Evolutionary conservation across 2,797 vertebrate species (phyloP).

Genomic region (Peromyscus nudipes): DNA sequence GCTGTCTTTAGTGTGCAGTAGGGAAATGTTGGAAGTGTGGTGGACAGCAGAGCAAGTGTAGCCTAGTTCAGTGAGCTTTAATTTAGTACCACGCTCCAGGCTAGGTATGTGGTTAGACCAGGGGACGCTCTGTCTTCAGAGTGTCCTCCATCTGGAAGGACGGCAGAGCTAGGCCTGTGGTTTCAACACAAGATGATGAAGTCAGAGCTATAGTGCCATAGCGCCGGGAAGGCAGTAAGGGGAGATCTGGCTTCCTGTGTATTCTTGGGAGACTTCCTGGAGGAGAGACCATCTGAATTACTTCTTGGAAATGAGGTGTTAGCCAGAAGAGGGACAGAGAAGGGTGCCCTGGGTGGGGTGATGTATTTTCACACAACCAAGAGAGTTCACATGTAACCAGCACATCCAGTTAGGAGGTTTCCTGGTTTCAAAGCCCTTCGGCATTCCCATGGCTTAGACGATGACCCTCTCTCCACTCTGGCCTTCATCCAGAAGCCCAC

Average conservation of each 20-base stretch:
- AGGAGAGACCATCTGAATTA: neutral
- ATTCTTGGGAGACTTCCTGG: neutral
- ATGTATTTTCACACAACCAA: fast-evolving
- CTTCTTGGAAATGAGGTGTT: neutral
- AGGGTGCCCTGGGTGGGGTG: neutral
- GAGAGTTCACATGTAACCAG: no score
- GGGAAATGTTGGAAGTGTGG: fast-evolving
- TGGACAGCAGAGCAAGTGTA: neutral
- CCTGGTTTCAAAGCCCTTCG: neutral
- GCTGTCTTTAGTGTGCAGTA: neutral
- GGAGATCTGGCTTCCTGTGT: neutral
- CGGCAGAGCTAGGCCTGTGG: neutral
- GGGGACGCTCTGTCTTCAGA: neutral
- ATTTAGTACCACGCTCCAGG: neutral
- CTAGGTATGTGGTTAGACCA: neutral
- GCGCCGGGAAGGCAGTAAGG: neutral
- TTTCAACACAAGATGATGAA: neutral
- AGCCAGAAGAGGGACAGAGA: neutral
- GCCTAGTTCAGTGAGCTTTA: neutral
- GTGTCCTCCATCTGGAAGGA: neutral
- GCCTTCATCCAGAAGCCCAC: neutral
- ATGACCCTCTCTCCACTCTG: neutral
- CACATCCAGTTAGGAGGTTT: no score
- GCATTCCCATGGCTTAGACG: neutral
- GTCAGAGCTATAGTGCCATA: neutral